Conservation (phyloP, 1,140 invertebrate species). For the Drosophila takahashii region DNA sequence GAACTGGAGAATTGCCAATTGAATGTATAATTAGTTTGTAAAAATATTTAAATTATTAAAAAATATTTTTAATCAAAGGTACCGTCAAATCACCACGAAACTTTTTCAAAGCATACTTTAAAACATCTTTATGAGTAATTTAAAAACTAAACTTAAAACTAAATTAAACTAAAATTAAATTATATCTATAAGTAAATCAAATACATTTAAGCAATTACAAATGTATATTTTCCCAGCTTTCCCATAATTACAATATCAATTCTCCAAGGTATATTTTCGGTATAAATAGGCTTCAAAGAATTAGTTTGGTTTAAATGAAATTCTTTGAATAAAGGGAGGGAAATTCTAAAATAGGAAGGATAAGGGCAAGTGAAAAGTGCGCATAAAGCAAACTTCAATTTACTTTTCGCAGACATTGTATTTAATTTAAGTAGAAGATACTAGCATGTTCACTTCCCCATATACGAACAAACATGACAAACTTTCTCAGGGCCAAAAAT, state of each 20-base stretch:
- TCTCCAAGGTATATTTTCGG: constrained; percentile 12
- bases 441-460: constrained; percentile 40
- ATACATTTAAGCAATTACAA: too few species aligned
- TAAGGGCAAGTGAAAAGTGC: constrained; percentile 59
- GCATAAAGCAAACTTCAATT: constrained; percentile 80
- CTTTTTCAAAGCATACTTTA: too few species aligned
- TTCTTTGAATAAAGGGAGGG: constrained; percentile 6
- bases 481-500: constrained; percentile 36
- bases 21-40: too few species aligned
- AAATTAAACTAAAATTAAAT: too few species aligned
- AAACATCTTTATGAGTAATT: too few species aligned
- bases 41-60: too few species aligned
- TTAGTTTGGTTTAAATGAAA: constrained; percentile 63
- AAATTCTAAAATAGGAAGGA: constrained; percentile 6
- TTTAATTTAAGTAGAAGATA: constrained; percentile 82
- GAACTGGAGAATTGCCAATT: too few species aligned
- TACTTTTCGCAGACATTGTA: constrained; percentile 79
- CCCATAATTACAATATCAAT: constrained; percentile 49
- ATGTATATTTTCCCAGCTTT: too few species aligned
- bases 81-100: too few species aligned
- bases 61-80: too few species aligned
- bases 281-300: constrained; percentile 37
- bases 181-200: too few species aligned
- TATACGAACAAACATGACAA: constrained; percentile 50
- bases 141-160: too few species aligned